Percentiles rank a stretch among this genome's conserved stretches.
phyloP scores from a whole-genome alignment of 2,113 vertebrate genomes.

The Percina caprodes region DNA sequence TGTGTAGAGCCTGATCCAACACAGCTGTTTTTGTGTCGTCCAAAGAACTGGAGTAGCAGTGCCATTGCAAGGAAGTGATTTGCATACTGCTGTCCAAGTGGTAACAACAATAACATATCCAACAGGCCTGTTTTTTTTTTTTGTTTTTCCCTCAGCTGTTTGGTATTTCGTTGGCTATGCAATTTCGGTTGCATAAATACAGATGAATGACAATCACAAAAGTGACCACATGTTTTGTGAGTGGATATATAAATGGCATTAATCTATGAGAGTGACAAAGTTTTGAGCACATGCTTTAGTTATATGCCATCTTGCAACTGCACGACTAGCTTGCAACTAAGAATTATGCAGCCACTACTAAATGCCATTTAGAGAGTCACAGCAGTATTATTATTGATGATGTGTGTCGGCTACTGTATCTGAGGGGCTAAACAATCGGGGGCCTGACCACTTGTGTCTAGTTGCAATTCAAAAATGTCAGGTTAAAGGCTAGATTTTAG shows the following conservation, averaged over 20 bases:
- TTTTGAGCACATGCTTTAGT: slow-evolving; percentile 20
- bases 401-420: slow-evolving; percentile 44
- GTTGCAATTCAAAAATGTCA: slow-evolving; percentile 44
- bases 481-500: slow-evolving; percentile 37
- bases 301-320: slow-evolving; percentile 5
- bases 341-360: slow-evolving; percentile 29
- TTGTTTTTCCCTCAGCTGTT: slow-evolving; percentile 27
- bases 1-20: slow-evolving; percentile 51
- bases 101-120: slow-evolving; percentile 50
- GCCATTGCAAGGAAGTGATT: slow-evolving; percentile 56
- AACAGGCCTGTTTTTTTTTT: slow-evolving; percentile 36
- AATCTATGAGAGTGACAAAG: slow-evolving; percentile 26
- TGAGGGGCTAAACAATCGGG: slow-evolving; percentile 39
- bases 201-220: slow-evolving; percentile 35
- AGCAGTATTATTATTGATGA: slow-evolving; percentile 26
- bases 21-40: slow-evolving; percentile 68
- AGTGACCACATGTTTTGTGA: slow-evolving; percentile 25
- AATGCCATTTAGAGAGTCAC: slow-evolving; percentile 32
- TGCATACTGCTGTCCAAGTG: slow-evolving; percentile 51
- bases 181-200: slow-evolving; percentile 52
- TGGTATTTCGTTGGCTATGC: slow-evolving; percentile 23
- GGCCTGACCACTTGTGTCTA: slow-evolving; percentile 32
- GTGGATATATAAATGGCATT: slow-evolving; percentile 33
- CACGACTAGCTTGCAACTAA: slow-evolving; percentile 1
- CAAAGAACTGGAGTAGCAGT: slow-evolving; percentile 37